phyloP scores from a whole-genome alignment of 2,113 vertebrate species.

The Austrofundulus limnaeus region DNA sequence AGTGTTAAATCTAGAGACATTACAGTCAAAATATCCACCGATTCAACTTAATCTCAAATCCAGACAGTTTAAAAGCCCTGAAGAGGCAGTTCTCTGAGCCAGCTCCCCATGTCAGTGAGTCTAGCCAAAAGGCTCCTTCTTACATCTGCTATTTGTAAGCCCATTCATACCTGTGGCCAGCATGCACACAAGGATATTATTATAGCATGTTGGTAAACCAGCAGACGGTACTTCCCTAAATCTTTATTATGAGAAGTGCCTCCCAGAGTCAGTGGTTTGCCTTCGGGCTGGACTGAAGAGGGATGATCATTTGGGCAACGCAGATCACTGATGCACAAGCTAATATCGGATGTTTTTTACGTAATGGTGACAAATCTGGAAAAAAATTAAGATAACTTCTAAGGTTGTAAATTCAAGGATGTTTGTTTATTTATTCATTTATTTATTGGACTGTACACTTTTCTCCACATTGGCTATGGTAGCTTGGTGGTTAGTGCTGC shows the following conservation, averaged over 20 bases:
- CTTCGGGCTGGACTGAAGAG: constrained; percentile 27
- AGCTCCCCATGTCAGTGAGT: constrained; percentile 56
- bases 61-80: constrained; percentile 65
- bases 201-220: constrained; percentile 56
- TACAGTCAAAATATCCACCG: constrained; percentile 70
- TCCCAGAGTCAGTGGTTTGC: constrained; percentile 38
- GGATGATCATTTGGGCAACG: constrained; percentile 37
- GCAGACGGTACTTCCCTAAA: constrained; percentile 51
- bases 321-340: constrained; percentile 15
- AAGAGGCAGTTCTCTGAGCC: constrained; percentile 62
- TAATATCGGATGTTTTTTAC: constrained; percentile 9
- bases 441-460: too few species aligned
- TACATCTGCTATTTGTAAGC: constrained; percentile 69
- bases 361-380: constrained; percentile 11
- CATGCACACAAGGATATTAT: constrained; percentile 61
- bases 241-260: constrained; percentile 50
- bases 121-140: constrained; percentile 63
- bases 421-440: too few species aligned
- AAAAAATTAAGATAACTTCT: too few species aligned
- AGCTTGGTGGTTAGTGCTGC: too few species aligned
- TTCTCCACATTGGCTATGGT: too few species aligned
- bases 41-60: constrained; percentile 53
- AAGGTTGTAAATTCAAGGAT: too few species aligned
- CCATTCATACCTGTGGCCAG: constrained; percentile 59
- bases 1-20: constrained; percentile 58